Evolutionary conservation across 2,113 vertebrate species (phyloP).

Genomic region (Chascanopsetta lugubris): DNA sequence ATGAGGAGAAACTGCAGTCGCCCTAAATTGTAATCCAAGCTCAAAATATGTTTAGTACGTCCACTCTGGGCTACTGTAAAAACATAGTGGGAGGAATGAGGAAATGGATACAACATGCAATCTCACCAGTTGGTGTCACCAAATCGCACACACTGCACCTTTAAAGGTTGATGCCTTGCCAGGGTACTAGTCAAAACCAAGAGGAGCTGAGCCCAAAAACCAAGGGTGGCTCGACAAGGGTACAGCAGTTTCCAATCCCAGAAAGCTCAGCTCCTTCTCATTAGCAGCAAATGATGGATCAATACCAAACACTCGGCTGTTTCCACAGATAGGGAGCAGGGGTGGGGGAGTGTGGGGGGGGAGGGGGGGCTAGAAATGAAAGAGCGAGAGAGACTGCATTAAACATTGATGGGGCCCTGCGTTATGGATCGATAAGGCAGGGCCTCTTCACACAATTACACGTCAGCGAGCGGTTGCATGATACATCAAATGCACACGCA

Average conservation of each 20-base stretch:
- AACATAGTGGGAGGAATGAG: no score
- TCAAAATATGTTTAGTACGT: no score
- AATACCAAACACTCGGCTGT: slow-evolving; percentile 71
- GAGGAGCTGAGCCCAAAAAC: slow-evolving; percentile 21
- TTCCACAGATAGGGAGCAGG: slow-evolving; percentile 60
- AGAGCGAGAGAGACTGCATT: slow-evolving; percentile 71
- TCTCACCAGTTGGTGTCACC: no score
- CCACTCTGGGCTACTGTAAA: no score
- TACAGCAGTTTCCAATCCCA: slow-evolving; percentile 34
- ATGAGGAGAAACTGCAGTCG: no score
- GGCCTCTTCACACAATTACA: slow-evolving; percentile 79
- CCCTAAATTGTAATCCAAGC: no score
- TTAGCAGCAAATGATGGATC: slow-evolving; percentile 71
- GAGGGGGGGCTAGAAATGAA: slow-evolving; percentile 49
- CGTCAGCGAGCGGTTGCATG: slow-evolving; percentile 67
- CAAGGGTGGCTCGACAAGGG: slow-evolving; percentile 21
- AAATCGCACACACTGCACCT: no score
- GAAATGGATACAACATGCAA: no score
- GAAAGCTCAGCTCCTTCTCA: slow-evolving; percentile 63
- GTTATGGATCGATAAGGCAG: slow-evolving; percentile 71
- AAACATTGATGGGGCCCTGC: slow-evolving; percentile 78
- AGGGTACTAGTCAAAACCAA: slow-evolving; percentile 25
- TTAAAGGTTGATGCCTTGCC: slow-evolving; percentile 13
- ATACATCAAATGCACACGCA: slow-evolving; percentile 60
- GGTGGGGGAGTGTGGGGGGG: slow-evolving; percentile 24